Percentiles rank a stretch among this genome's conserved stretches.
These are phyloP conservation scores for Drosophila kohkoa DNA, from an alignment of 1,140 invertebrate species.

Conservation along the genomic window DNA sequence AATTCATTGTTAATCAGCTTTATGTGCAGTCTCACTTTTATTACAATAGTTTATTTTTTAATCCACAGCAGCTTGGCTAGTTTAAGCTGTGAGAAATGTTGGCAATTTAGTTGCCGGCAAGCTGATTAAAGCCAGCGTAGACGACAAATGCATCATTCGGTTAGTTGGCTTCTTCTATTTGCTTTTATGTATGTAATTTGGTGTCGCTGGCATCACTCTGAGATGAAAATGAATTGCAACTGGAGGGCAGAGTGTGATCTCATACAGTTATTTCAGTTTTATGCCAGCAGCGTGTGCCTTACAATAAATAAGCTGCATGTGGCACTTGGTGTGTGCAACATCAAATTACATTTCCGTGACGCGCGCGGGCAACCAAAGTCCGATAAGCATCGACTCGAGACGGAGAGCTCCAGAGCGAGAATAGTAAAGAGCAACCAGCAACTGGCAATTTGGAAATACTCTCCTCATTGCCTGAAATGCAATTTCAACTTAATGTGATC, in stretches of 20 bases:
- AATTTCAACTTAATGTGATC: constrained; percentile 77
- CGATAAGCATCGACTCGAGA: constrained; percentile 52
- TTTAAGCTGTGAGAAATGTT: too few relatives aligned
- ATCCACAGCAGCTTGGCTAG: too few relatives aligned
- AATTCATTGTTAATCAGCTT: neutral
- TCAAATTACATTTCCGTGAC: constrained; percentile 67
- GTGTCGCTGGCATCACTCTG: neutral
- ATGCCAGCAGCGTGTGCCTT: constrained; percentile 23
- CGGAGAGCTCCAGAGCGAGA: neutral
- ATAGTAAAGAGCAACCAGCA: neutral
- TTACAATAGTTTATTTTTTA: too few relatives aligned
- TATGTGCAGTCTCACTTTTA: too few relatives aligned
- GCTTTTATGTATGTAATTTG: constrained; percentile 7
- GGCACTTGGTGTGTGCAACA: constrained; percentile 70
- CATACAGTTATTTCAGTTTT: constrained; percentile 51
- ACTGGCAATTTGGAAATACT: too few relatives aligned
- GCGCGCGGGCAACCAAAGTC: constrained; percentile 38
- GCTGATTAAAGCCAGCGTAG: neutral
- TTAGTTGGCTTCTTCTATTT: constrained; percentile 11
- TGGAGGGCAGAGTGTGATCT: constrained; percentile 53
- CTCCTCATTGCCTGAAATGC: constrained; percentile 53
- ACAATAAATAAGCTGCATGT: constrained; percentile 77
- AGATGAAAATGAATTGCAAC: constrained; percentile 56
- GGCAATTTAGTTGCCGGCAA: too few relatives aligned
- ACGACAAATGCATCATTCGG: neutral